Evolutionary conservation across 2,113 vertebrate genomes (phyloP), one percentile per base, ranked within the genome.

Genomic region (Ageneiosus marmoratus): DNA sequence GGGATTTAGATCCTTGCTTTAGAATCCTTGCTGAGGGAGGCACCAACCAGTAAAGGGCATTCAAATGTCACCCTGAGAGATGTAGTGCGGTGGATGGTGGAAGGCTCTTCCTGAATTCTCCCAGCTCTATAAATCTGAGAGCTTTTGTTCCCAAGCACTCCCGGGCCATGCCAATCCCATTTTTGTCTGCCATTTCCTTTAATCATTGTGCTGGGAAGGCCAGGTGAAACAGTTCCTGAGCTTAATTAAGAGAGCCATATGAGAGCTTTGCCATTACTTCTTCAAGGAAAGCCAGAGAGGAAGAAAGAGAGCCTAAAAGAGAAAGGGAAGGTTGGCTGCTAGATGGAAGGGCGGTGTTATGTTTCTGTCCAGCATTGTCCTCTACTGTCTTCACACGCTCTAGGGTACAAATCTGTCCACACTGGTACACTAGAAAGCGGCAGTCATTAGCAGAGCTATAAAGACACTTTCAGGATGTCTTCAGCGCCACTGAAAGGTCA

Each of bases 161-260:
- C 11, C n/a, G 58, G 65, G 81, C 81, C n/a, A 63, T 82, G 72
- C 73, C 60, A 73, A 44, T 83, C 86, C 63, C 83, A 70, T 80
- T 16, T 85, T 85, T 90, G 81, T 90, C 86, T 86, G 78, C 80
- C 69, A 79, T 84, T 89, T 13, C n/a, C 87, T 87, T 87, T 90
- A 90, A 88, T 91, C 83, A 84, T 85, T 44, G 63, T 77, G 32
- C 56, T 32, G 84, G 84, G 82, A 79, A 86, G 86, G 76, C 32
- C 75, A 78, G 62, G 77, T 20, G 55, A 77, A 73, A 88, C 82
- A 83, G 55, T 86, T 86, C 80, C 77, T 65, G 1, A 65, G 63
- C 87, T 89, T 91, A 90, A 91, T 91, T 91, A 90, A 89, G 82
- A 89, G 87, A 60, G 80, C 82, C 56, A 15, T 76, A 65, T 84